These are phyloP conservation scores for Hypsopygia costalis DNA, from an alignment of 2,888 invertebrate genomes.

Conservation along the genomic window DNA sequence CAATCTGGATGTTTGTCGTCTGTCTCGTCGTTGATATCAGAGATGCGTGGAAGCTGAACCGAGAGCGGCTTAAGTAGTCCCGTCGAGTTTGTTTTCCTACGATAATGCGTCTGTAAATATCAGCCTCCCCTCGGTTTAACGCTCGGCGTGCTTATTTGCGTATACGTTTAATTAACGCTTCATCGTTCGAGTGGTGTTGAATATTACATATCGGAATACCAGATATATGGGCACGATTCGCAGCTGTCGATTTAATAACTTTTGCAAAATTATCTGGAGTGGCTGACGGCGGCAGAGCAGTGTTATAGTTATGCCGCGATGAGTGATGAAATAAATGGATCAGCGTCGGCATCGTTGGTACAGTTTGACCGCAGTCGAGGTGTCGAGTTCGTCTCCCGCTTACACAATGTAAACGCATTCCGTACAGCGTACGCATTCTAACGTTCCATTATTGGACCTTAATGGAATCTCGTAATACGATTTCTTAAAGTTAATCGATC, in stretches of 20 bases:
- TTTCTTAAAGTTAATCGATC: slow-evolving; percentile 8
- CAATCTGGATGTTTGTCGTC: slow-evolving; percentile 46
- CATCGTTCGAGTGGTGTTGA: slow-evolving; percentile 35
- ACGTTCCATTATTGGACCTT: slow-evolving; percentile 16
- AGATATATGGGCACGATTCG: slow-evolving; percentile 20
- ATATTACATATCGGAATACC: slow-evolving; percentile 24
- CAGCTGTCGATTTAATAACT: slow-evolving; percentile 18
- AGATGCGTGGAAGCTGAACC: slow-evolving; percentile 21
- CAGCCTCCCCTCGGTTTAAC: slow-evolving; percentile 40
- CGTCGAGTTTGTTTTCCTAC: slow-evolving; percentile 58
- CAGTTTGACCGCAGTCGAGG: slow-evolving; percentile 47
- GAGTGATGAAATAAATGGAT: slow-evolving; percentile 10
- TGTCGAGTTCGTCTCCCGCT: slow-evolving; percentile 46
- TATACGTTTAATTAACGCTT: slow-evolving; percentile 61
- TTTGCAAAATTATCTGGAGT: slow-evolving; percentile 35
- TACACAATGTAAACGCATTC: slow-evolving; percentile 44
- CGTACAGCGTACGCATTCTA: slow-evolving; percentile 26
- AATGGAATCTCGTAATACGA: slow-evolving; percentile 31
- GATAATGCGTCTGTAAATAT: slow-evolving; percentile 66
- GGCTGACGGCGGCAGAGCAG: slow-evolving; percentile 17
- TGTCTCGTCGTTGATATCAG: slow-evolving; percentile 33
- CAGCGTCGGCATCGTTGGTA: slow-evolving; percentile 25
- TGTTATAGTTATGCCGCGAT: slow-evolving; percentile 14
- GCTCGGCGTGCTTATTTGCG: slow-evolving; percentile 45
- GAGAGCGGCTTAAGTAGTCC: slow-evolving; percentile 39